Evolutionary conservation across 2,113 vertebrate species (phyloP), one percentile per base, ranked within the genome.

Genomic region (Chaetops frenatus): DNA sequence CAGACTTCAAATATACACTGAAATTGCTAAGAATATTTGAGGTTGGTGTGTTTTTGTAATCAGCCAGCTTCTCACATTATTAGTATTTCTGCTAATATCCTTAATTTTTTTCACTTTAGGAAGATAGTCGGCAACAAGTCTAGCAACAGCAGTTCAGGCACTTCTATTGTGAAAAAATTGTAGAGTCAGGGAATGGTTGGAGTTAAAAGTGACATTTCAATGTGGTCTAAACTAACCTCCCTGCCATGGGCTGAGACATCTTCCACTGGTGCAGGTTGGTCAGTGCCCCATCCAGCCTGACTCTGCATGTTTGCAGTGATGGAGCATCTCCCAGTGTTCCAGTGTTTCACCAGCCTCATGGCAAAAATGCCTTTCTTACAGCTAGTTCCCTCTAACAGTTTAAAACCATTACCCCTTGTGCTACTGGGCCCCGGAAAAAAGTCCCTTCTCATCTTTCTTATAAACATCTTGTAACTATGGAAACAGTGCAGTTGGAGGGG

Each of bases 271-370:
- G 12, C 10, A 36, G 8, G 9, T 27, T 60, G 24, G 10, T 79
- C 33, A 21, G 17, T 60, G 9, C 7, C 10, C 12, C 0, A 0
- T 73, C 19, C 35, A 36, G 0, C 12, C 8, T 54, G 35, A 5
- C 9, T 38, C 19, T 58, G 9, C 50, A 4, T 24, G 10, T 44
- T 60, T 47, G 27, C n/a, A 47, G 23, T 11, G 7, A 20, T 70
- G n/a, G 2, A 17, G 5, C 14, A 13, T 67, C 48, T 50, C 7
- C 64, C 54, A 31, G 33, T 45, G 11, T 40, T 29, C 10, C 19
- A 36, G 40, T n/a, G 65, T 69, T 31, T 74, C 21, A 35, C 17
- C 11, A 56, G 5, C 5, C 51, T 36, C 4, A 24, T 11, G 3
- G 7, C 56, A 40, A 31, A 24, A 45, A n/a, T 12, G 5, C 22